Conservation (phyloP, 2,888 invertebrate genomes). For the Campoplex nolae region DNA sequence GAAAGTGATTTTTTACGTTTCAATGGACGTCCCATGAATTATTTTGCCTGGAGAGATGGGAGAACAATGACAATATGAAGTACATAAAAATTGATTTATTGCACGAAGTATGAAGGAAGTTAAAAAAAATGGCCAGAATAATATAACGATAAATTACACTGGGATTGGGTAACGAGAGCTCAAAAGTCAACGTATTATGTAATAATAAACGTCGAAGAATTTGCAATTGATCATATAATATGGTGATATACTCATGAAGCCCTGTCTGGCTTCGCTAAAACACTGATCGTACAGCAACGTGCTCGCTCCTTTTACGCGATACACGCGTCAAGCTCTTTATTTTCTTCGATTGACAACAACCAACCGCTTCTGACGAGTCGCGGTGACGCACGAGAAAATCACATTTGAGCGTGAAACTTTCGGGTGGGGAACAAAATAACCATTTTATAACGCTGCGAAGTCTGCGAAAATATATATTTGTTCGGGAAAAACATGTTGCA, state of each 20-base stretch:
- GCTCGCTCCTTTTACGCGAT: constrained; percentile 4
- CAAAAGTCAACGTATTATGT: constrained; percentile 46
- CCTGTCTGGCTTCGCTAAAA: constrained; percentile 48
- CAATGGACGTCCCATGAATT: background rate
- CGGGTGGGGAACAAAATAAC: constrained; percentile 20
- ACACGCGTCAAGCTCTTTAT: constrained; percentile 45
- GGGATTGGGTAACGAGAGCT: constrained; percentile 15
- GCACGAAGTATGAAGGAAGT: background rate
- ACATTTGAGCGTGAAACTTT: constrained; percentile 13
- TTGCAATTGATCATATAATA: constrained; percentile 18
- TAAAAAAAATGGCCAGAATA: background rate
- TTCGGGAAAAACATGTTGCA: background rate
- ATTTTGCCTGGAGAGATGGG: background rate
- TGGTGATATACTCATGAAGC: constrained; percentile 4
- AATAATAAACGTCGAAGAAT: constrained; percentile 11
- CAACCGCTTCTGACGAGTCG: constrained; percentile 30
- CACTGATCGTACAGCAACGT: constrained; percentile 28
- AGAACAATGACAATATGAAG: background rate
- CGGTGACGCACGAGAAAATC: constrained; percentile 59
- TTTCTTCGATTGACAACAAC: constrained; percentile 39
- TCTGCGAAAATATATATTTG: constrained; percentile 1
- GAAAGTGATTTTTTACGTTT: background rate
- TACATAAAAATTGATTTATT: background rate
- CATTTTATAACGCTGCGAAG: constrained; percentile 20
- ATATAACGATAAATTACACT: constrained; percentile 4